phyloP scores from a whole-genome alignment of 2,888 invertebrate genomes.

The Camptogramma bilineatum region DNA sequence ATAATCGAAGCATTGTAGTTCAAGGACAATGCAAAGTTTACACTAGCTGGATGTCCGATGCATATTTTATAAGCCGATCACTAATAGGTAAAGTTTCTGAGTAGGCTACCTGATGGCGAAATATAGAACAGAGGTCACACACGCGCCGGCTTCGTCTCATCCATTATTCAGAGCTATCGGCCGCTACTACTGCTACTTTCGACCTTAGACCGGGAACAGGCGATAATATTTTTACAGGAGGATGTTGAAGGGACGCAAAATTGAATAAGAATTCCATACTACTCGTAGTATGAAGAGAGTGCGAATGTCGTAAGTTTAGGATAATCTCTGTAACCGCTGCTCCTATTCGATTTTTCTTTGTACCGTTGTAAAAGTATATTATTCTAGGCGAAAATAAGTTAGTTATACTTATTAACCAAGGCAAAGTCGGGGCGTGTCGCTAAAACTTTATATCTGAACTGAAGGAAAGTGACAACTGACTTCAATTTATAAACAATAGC shows the following conservation, averaged over 20 bases:
- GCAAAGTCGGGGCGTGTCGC: no score
- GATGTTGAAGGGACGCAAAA: neutral
- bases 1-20: no score
- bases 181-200: slow-evolving; percentile 29
- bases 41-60: slow-evolving; percentile 15
- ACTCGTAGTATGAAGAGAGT: neutral
- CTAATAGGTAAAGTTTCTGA: slow-evolving; percentile 28
- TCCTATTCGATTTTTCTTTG: no score
- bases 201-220: slow-evolving; percentile 12
- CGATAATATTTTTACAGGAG: slow-evolving; percentile 6
- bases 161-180: slow-evolving; percentile 69
- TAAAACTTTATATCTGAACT: no score
- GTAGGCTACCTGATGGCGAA: slow-evolving; percentile 32
- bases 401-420: no score
- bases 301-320: neutral
- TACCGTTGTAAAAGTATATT: no score
- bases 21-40: slow-evolving; percentile 3
- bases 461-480: no score
- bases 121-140: slow-evolving; percentile 56
- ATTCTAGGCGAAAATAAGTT: no score
- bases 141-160: slow-evolving; percentile 57
- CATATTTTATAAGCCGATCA: slow-evolving; percentile 27
- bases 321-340: no score
- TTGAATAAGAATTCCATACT: neutral
- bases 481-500: no score